Evolutionary conservation across 2,888 invertebrate species (phyloP), one percentile per base, ranked within the genome.

Genomic region (Rhabditoides inermis): DNA sequence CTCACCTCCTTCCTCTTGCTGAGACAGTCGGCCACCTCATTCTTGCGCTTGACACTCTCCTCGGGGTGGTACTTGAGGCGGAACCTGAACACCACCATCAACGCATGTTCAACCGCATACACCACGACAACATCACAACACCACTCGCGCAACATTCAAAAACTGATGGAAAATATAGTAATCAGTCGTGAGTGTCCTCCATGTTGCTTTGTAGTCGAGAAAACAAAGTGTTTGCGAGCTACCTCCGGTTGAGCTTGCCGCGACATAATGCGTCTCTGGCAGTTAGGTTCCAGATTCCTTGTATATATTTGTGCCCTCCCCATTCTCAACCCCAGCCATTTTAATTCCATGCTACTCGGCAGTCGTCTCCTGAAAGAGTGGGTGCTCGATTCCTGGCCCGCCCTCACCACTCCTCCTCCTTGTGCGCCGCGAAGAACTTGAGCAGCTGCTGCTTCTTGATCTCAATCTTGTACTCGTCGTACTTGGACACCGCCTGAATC

Each of bases 61-160:
- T 91, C 90, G 2, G 98, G 98, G 79, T 98, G 95, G 77, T 95
- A 99, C 82, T 95, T 95, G 70, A 88, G 85, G 81, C 92, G 91
- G 84, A 98, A 98, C 95, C 98, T 98, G 61, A 4, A 35, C 12
- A 47, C 30, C 27, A 40, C 28, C 22, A 32, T 18, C 22, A 39
- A 25, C 6, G 22, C 25, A 5, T 27, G 28, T 5, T 27, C 6
- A 39, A 48, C 48, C 15, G 25, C n/a, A 45, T 4, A n/a, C n/a
- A n/a, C n/a, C n/a, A n/a, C n/a, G n/a, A n/a, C n/a, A n/a, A n/a
- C n/a, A n/a, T n/a, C n/a, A n/a, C n/a, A n/a, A n/a, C n/a, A n/a
- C n/a, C n/a, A n/a, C n/a, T n/a, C n/a, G n/a, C n/a, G n/a, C 7
- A 36, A 36, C 20, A 46, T 37, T 35, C 26, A 7, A 20, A 40